These are phyloP conservation scores for Megaustenia siamemsis DNA, from an alignment of 2,888 invertebrate species.

Conservation along the genomic window DNA sequence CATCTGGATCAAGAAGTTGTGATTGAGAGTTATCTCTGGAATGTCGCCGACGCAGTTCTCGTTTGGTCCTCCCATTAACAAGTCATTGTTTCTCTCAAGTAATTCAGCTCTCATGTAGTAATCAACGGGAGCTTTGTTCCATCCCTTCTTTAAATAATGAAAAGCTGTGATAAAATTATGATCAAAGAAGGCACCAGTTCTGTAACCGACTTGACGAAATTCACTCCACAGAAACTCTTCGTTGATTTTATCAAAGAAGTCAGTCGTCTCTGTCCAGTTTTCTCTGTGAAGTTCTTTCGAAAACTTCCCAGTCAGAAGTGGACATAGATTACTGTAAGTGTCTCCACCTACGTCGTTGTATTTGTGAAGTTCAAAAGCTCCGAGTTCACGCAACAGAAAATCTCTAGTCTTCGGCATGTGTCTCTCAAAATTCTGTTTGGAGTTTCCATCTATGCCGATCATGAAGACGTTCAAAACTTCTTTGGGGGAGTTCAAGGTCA, in stretches of 20 bases:
- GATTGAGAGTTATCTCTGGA: conserved; percentile 3
- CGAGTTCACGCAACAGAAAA: not conserved
- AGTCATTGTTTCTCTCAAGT: not conserved
- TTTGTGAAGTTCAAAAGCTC: conserved; percentile 19
- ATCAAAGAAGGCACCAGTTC: conserved; percentile 14
- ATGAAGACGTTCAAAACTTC: conserved; percentile 34
- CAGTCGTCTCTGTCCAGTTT: not conserved
- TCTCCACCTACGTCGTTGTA: conserved; percentile 21
- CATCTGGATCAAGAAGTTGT: conserved; percentile 26
- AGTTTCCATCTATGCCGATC: conserved; percentile 44
- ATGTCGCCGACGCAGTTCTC: conserved; percentile 32
- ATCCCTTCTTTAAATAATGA: conserved; percentile 36
- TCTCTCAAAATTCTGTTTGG: conserved; percentile 36
- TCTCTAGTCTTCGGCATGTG: conserved; percentile 35
- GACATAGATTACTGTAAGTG: not conserved
- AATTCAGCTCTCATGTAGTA: conserved; percentile 21
- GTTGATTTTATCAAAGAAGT: not conserved
- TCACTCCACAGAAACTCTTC: conserved; percentile 33
- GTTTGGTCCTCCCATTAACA: not conserved
- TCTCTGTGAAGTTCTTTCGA: not conserved
- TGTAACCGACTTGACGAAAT: conserved; percentile 25
- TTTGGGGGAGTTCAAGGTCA: not conserved
- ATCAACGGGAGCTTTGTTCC: conserved; percentile 16
- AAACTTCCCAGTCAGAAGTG: conserved; percentile 13
- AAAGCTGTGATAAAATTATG: not conserved